Base-by-base conservation (phyloP, 2,888 invertebrate species). In the Piscicola geometra region DNA sequence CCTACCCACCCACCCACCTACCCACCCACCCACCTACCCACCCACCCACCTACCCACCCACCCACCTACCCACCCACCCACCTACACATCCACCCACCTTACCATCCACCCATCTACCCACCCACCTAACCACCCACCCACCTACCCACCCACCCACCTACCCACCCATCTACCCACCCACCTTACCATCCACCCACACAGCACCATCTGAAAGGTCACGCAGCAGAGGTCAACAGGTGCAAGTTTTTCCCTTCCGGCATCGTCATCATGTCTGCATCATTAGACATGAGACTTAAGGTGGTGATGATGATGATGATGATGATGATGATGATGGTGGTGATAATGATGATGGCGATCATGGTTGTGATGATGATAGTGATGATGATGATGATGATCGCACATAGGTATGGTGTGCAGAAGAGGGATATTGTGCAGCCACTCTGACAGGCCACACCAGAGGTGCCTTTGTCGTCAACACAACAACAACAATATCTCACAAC, bases 231-330 rank as follows among this genome's bases (percentile, higher is more conserved):
- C 3, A 90, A 90, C 84, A 88, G 87, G 77, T 89, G 90, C 82
- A 86, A 87, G 75, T 90, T 90, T 82, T 91, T 91, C 81, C 91
- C 91, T 36, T 91, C 91, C 25, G 91, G 90, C 0, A 82, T 89
- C 75, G 90, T 91, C 0, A 85, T 90, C 0, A 82, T 91, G 72
- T 89, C 89, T 66, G 90, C 89, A 33, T 91, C 91, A 15, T 89
- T 90, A 50, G 91, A 91, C 85, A 41, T 41, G 41, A 41, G 5
- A 15, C 5, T 41, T 5, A 41, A 9, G 41, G 15, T 41, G 41
- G 15, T 41, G 41, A 41, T 41, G 41, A 41, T 41, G 41, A 41
- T 41, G 41, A 64, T 64, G 64, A 64, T 64, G 64, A 64, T 64
- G 64, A 64, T 64, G 64, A 64, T 64, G 64, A 64, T 64, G 64